Base-by-base conservation (phyloP, 2,888 invertebrate species). In the Heteromyza rotundicornis region DNA sequence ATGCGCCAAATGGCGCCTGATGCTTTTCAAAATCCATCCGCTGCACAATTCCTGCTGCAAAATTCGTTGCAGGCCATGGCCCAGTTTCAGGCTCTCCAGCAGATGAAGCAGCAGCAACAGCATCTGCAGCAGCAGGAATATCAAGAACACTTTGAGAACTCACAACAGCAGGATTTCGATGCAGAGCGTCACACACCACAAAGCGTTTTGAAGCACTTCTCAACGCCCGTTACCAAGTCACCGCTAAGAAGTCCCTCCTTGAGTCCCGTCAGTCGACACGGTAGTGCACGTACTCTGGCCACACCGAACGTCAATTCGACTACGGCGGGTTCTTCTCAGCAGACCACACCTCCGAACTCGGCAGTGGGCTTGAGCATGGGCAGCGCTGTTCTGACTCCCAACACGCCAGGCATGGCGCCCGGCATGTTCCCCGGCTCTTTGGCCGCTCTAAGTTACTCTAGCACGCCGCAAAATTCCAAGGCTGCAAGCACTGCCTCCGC, bases 31-130 rank as follows among this genome's bases (percentile, higher is more conserved):
- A 80, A 74, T 68, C 74, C 81, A 8, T 66, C 81, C 27, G 76
- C 78, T 71, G 87, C 90, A 20, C 92, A 91, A 78, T 90, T 91
- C 78, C 88, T 92, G 80, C 83, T 92, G 59, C 92, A 92, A 80
- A 92, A 91, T 82, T 91, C 80, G 2, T 70, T 82, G 81, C 94
- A 94, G 80, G 91, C 91, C 3, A 89, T 94, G 76, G 92, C 92
- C 73, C 92, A 93, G 80, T 85, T 92, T 63, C 92, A 93, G 76
- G 92, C 92, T 69, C 85, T 94, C 62, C 92, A 93, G 70, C 89
- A 90, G 68, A 84, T 87, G 57, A 87, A 87, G 62, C 84, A 86
- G 59, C 83, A 87, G 70, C 88, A 85, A 73, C 77, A 72, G 3
- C 66, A 72, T 14, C 68, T 68, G 56, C 80, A 77, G 62, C 80